These are phyloP conservation scores for Atta colombica DNA, from an alignment of 1,140 invertebrate species.

Conservation along the genomic window DNA sequence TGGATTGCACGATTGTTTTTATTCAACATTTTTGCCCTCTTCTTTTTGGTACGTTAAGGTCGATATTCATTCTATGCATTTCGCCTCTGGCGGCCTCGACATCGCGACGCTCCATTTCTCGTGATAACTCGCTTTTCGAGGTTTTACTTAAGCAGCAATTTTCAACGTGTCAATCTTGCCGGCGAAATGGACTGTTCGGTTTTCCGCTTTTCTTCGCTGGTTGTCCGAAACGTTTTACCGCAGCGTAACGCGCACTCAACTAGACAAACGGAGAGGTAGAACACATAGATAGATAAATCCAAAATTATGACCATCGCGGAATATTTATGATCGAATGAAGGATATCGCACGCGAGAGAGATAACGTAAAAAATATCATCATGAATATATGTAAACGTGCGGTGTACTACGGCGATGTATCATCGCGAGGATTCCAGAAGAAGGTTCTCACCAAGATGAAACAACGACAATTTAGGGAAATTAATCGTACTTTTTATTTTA, in stretches of 20 bases:
- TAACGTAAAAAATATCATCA: slow-evolving; percentile 28
- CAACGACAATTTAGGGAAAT: background rate
- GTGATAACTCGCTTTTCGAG: slow-evolving; percentile 12
- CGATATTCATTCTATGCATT: slow-evolving; percentile 35
- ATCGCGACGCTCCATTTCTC: slow-evolving; percentile 22
- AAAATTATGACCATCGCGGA: slow-evolving; percentile 14
- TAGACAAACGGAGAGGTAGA: slow-evolving; percentile 13
- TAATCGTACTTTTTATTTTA: slow-evolving; percentile 3
- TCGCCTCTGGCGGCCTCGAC: slow-evolving; percentile 5
- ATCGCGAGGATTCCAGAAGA: background rate
- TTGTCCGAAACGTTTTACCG: slow-evolving; percentile 25
- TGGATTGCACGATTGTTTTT: slow-evolving; percentile 20
- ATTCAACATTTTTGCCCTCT: slow-evolving; percentile 1
- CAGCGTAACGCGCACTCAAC: background rate
- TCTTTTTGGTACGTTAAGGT: slow-evolving; percentile 9
- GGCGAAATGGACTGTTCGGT: slow-evolving; percentile 45
- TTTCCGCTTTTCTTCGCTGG: background rate
- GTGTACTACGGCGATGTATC: slow-evolving; percentile 10
- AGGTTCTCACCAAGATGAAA: background rate
- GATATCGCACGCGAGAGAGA: slow-evolving; percentile 11
- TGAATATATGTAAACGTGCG: slow-evolving; percentile 28
- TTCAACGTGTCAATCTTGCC: slow-evolving; percentile 48
- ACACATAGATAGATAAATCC: slow-evolving; percentile 28
- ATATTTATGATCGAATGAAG: slow-evolving; percentile 47
- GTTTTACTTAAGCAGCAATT: slow-evolving; percentile 52